Conservation (phyloP, 1,140 invertebrate genomes). For the Uloborus diversus region DNA sequence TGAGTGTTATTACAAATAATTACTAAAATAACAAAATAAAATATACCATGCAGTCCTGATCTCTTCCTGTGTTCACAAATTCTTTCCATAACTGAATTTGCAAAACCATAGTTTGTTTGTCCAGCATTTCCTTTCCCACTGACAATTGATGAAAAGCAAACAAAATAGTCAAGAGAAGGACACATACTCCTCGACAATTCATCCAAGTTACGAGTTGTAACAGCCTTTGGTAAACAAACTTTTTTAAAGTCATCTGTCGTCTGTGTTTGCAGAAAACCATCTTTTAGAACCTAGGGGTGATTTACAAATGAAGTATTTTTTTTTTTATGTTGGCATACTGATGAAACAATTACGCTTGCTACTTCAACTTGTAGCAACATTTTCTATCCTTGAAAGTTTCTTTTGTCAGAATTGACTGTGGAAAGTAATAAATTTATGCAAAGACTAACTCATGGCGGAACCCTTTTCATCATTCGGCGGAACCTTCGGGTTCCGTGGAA, state of each 20-base stretch:
- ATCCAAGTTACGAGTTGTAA: conserved; percentile 80
- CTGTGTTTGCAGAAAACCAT: conserved; percentile 89
- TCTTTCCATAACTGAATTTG: conserved; percentile 96
- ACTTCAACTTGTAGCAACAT: too few relatives aligned
- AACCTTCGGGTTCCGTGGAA: too few relatives aligned
- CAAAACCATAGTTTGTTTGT: conserved; percentile 95
- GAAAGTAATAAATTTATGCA: too few relatives aligned
- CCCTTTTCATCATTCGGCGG: too few relatives aligned
- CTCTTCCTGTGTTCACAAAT: conserved; percentile 85
- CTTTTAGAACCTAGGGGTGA: conserved; percentile 74
- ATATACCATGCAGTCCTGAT: conserved; percentile 77
- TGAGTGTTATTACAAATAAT: too few relatives aligned
- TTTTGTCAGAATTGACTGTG: too few relatives aligned
- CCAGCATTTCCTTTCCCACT: conserved; percentile 94
- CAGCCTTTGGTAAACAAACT: conserved; percentile 72
- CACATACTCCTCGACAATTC: conserved; percentile 76
- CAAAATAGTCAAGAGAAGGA: conserved; percentile 86
- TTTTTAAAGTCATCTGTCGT: conserved; percentile 78
- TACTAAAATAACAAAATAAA: too few relatives aligned
- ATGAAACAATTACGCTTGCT: too few relatives aligned
- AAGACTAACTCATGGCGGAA: too few relatives aligned
- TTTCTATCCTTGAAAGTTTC: too few relatives aligned
- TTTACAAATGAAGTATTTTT: too few relatives aligned
- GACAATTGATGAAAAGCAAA: conserved; percentile 92
- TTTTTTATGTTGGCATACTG: too few relatives aligned